Base-by-base conservation (phyloP, 2,888 invertebrate species). In the Oscheius sp. region DNA sequence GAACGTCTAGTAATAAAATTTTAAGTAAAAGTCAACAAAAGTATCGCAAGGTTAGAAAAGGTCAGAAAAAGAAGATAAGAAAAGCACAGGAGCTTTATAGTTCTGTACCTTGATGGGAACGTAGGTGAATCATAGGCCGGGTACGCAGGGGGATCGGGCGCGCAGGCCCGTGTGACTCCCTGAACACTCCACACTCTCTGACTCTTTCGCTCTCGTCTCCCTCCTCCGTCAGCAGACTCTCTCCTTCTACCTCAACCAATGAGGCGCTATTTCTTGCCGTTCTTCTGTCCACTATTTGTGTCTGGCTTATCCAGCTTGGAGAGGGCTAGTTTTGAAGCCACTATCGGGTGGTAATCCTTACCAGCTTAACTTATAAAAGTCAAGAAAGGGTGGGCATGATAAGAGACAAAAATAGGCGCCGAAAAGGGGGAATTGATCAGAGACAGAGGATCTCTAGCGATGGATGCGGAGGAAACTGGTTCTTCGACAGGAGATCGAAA, bases 121-220 rank as follows among this genome's bases (percentile, higher is more conserved):
- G 59, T 41, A 59, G n/a, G 59, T 26, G 44, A 59, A 44, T 44
- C 59, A 59, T 17, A 30, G 44, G 59, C 24, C 30, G 59, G 59
- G 59, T 59, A 59, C 59, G 59, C 59, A 59, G 41, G 41, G 59
- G 24, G 50, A 54, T 54, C 44, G 59, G 59, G 59, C 59, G 59
- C 59, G 41, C 59, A 17, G 44, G 59, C 59, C 59, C 59, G 59
- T 59, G 59, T 59, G 59, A 59, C 59, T 59, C 59, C 59, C 44
- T 44, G 44, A 59, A 59, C 41, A 59, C 44, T 59, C 59, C 59
- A 59, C 59, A 59, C 59, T 59, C 59, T 59, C 59, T 59, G 59
- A 59, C 59, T 17, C 59, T 59, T 44, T 59, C 38, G 59, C 30
- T 44, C 24, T 41, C 59, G 24, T n/a, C 26, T 41, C 59, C 26